A percentile compares a stretch with the other conserved stretches of the same genome.
Evolutionary conservation across 1,140 invertebrate species (phyloP).

Genomic region (Drosophila bipectinata): DNA sequence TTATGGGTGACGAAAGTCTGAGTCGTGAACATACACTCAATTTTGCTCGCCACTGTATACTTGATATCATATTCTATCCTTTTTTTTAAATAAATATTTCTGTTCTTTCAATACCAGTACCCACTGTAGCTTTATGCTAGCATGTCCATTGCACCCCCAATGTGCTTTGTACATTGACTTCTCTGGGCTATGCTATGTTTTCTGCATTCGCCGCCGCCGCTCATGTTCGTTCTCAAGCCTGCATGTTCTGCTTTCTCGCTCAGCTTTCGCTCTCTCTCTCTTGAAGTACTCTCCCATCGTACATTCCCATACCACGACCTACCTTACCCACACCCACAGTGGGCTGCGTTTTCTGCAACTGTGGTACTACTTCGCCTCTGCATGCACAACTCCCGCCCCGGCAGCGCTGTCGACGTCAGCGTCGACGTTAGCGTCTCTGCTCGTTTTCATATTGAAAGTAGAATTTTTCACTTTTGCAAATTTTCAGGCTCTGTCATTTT

Average conservation of each 20-base stretch:
- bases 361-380: conserved; percentile 25
- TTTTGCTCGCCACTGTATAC: no score
- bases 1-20: no score
- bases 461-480: conserved; percentile 82
- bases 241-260: conserved; percentile 34
- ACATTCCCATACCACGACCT: conserved; percentile 79
- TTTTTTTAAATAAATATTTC: no score
- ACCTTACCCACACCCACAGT: conserved; percentile 81
- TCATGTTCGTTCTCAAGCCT: conserved; percentile 1
- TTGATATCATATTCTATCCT: no score
- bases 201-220: conserved; percentile 62
- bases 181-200: conserved; percentile 79
- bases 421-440: conserved; percentile 33
- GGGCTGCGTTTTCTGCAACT: conserved; percentile 46
- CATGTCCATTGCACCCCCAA: conserved; percentile 70
- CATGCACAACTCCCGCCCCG: conserved; percentile 73
- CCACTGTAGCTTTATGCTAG: conserved; percentile 18
- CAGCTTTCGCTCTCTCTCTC: conserved; percentile 16
- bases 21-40: no score
- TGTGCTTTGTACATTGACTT: conserved; percentile 79
- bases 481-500: conserved; percentile 78
- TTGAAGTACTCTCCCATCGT: conserved; percentile 5
- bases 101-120: neutral
- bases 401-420: conserved; percentile 17
- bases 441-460: conserved; percentile 82